A percentile compares a stretch with the other conserved stretches of the same genome.
Evolutionary conservation across 1,140 invertebrate species (phyloP).

Genomic region (Drosophila aff.): DNA sequence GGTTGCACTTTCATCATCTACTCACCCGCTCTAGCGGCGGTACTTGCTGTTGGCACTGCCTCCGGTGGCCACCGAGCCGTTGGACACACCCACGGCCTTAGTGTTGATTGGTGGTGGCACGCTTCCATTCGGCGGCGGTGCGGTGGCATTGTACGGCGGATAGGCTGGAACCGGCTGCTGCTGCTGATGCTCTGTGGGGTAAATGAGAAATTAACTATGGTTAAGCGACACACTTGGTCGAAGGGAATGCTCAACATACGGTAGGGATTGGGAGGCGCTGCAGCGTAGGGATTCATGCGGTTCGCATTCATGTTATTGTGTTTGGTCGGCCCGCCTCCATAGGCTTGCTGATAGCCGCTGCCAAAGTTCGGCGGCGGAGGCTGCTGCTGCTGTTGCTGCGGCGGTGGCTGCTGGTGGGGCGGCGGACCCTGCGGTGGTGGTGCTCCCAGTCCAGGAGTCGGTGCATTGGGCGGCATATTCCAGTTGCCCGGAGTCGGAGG

Average conservation of each 20-base stretch:
- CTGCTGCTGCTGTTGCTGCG: constrained; percentile 38
- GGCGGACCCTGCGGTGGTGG: constrained; percentile 56
- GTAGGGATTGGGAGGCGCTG: constrained; percentile 69
- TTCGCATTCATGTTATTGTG: constrained; percentile 86
- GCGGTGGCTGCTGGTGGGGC: constrained; percentile 52
- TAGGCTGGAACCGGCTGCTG: constrained; percentile 52
- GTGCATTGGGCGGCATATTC: constrained; percentile 82
- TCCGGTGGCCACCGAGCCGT: constrained; percentile 67
- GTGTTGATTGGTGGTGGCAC: constrained; percentile 12
- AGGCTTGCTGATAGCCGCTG: constrained; percentile 90
- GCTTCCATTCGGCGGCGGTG: constrained; percentile 63
- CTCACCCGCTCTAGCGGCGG: constrained; percentile 69
- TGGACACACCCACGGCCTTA: constrained; percentile 53
- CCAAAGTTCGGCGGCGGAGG: constrained; percentile 87
- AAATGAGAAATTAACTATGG: neutral
- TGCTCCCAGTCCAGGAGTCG: constrained; percentile 74
- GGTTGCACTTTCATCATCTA: constrained; percentile 24
- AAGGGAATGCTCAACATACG: constrained; percentile 35
- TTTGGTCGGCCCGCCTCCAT: constrained; percentile 89
- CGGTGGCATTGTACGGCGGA: constrained; percentile 57
- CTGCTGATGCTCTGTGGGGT: constrained; percentile 50
- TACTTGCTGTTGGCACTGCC: constrained; percentile 75
- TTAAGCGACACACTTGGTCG: neutral
- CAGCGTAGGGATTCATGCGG: constrained; percentile 85
- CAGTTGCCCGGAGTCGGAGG: constrained; percentile 84